These are phyloP conservation scores for Labrus mixtus DNA, from an alignment of 2,113 vertebrate species.

Conservation along the genomic window DNA sequence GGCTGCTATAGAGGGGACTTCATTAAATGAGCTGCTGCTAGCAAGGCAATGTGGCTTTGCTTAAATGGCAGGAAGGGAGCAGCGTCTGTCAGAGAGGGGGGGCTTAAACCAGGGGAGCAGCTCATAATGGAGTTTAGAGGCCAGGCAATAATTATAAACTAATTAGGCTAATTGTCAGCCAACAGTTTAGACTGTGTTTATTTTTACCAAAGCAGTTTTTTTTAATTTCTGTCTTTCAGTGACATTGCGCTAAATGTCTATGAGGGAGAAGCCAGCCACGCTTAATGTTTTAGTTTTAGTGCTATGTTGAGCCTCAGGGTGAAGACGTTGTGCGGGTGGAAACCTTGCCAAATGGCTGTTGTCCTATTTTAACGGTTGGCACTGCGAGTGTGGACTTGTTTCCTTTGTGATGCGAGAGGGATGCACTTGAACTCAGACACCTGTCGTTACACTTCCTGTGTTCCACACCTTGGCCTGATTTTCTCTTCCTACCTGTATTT, in stretches of 20 bases:
- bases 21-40: conserved; percentile 57
- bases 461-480: background rate
- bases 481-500: background rate
- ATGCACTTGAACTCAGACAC: conserved; percentile 17
- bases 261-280: conserved; percentile 9
- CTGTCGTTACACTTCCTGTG: conserved; percentile 13
- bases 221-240: conserved; percentile 37
- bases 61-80: conserved; percentile 37
- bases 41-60: conserved; percentile 32
- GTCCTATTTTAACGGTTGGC: conserved; percentile 74
- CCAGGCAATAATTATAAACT: conserved; percentile 71
- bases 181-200: conserved; percentile 54
- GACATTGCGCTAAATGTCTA: conserved; percentile 52
- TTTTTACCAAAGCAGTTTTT: conserved; percentile 61
- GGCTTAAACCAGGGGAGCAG: conserved; percentile 40
- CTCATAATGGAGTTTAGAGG: conserved; percentile 66
- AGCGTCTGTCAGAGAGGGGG: conserved; percentile 16
- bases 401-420: conserved; percentile 51
- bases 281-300: conserved; percentile 29
- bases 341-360: conserved; percentile 60
- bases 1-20: conserved; percentile 35
- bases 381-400: conserved; percentile 70
- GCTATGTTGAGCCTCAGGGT: conserved; percentile 58
- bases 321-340: conserved; percentile 50
- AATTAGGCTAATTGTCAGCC: conserved; percentile 77